Evolutionary conservation across 2,113 vertebrate species (phyloP).

Genomic region (Calidris pygmaea): DNA sequence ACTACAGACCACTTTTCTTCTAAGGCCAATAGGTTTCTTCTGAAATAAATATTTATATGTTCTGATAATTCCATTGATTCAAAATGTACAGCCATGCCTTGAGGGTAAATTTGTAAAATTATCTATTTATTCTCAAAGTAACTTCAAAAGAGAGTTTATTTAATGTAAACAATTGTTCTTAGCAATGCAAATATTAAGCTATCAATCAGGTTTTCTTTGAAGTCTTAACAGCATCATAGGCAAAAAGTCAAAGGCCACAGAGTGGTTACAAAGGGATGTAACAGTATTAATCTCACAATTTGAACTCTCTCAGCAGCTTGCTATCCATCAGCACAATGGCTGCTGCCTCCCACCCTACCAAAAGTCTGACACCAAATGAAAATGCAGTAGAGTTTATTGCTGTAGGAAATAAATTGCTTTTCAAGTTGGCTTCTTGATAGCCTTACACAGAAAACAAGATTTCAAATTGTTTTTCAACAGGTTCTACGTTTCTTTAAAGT

Average conservation of each 20-base stretch:
- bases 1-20: background rate
- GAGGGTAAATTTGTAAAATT: background rate
- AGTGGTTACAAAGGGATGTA: background rate
- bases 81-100: background rate
- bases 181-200: background rate
- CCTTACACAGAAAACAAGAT: background rate
- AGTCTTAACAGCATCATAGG: background rate
- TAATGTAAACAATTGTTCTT: background rate
- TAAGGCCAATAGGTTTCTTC: background rate
- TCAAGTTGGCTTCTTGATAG: background rate
- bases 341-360: background rate
- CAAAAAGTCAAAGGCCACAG: background rate
- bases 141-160: background rate
- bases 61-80: background rate
- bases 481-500: background rate
- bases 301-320: background rate
- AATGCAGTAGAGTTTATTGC: background rate
- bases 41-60: conserved; percentile 13
- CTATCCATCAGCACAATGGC: background rate
- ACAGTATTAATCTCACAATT: background rate
- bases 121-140: background rate
- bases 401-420: background rate
- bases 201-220: background rate
- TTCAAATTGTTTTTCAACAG: background rate
- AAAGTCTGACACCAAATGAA: background rate